These are phyloP conservation scores for Saccostrea cuccullata DNA, from an alignment of 1,140 invertebrate species.

Conservation along the genomic window DNA sequence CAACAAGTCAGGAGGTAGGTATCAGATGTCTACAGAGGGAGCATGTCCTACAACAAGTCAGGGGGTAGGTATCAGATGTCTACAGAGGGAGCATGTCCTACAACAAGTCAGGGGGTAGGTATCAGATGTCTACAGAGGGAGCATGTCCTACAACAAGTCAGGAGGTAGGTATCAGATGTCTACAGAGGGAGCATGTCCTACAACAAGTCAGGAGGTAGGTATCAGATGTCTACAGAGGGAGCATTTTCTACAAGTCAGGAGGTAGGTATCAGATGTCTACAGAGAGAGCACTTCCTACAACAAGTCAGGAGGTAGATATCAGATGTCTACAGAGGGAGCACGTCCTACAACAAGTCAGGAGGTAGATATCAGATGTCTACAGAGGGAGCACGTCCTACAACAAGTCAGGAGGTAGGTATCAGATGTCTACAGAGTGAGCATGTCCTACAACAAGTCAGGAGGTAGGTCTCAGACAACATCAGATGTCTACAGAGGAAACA, in stretches of 20 bases:
- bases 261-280: neutral
- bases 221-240: conserved; percentile 91
- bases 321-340: conserved; percentile 86
- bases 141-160: conserved; percentile 74
- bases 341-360: no score
- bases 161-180: no score
- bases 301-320: conserved; percentile 81
- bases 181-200: conserved; percentile 82
- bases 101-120: conserved; percentile 82
- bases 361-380: no score
- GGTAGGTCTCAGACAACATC: conserved; percentile 19
- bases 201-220: no score
- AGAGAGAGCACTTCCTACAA: conserved; percentile 80
- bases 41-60: conserved; percentile 87
- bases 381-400: conserved; percentile 83
- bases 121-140: conserved; percentile 84
- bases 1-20: no score
- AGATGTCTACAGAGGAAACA: no score
- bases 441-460: conserved; percentile 86
- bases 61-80: conserved; percentile 68
- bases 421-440: conserved; percentile 91
- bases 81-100: conserved; percentile 79
- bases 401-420: no score
- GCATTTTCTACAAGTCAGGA: conserved; percentile 87
- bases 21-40: conserved; percentile 91